Evolutionary conservation across 2,888 invertebrate genomes (phyloP).

Genomic region (Ophion slaviceki): DNA sequence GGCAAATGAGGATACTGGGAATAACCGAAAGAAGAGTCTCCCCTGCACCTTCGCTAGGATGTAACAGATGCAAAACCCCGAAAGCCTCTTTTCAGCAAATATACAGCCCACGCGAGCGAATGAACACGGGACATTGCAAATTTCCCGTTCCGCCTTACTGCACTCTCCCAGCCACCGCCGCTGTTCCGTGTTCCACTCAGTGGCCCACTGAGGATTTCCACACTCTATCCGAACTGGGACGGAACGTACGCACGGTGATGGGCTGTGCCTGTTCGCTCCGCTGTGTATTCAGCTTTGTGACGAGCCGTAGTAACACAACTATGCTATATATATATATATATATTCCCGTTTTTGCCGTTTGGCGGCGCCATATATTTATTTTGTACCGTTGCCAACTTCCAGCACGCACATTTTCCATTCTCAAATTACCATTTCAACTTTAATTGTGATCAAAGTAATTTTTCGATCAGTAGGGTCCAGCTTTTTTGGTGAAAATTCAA

Average conservation of each 20-base stretch:
- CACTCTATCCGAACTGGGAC: conserved; percentile 63
- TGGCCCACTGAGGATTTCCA: conserved; percentile 73
- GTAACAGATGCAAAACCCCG: conserved; percentile 54
- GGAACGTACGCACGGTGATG: conserved; percentile 38
- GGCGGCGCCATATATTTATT: too few relatives aligned
- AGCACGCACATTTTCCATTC: too few relatives aligned
- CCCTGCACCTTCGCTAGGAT: too few relatives aligned
- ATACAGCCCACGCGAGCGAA: conserved; percentile 28
- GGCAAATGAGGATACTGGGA: too few relatives aligned
- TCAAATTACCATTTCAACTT: too few relatives aligned
- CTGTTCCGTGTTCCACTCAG: conserved; percentile 69
- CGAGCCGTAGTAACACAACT: conserved; percentile 37
- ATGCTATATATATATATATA: background rate
- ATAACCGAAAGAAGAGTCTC: too few relatives aligned
- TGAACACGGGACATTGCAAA: conserved; percentile 72
- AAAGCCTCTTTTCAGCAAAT: conserved; percentile 33
- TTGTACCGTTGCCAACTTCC: too few relatives aligned
- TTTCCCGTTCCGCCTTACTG: conserved; percentile 72
- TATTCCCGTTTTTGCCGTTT: too few relatives aligned
- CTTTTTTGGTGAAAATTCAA: too few relatives aligned
- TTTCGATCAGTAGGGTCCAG: too few relatives aligned
- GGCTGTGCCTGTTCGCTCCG: conserved; percentile 15
- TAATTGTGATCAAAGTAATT: too few relatives aligned
- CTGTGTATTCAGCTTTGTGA: conserved; percentile 50
- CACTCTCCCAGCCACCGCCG: conserved; percentile 47